Evolutionary conservation across 2,888 invertebrate genomes (phyloP).

Genomic region (Linyphia triangularis): DNA sequence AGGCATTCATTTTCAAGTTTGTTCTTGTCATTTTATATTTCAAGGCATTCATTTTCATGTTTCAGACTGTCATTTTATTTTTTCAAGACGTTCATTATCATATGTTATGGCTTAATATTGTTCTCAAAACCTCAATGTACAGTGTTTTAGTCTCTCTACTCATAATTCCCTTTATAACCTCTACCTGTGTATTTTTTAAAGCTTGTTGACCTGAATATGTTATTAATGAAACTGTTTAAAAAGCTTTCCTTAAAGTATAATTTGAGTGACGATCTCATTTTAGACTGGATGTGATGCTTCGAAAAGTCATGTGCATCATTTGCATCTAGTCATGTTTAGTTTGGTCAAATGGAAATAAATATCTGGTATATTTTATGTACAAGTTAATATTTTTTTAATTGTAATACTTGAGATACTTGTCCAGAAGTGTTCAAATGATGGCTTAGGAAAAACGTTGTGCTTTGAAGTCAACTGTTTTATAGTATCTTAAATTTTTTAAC

Average conservation of each 20-base stretch:
- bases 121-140: no score
- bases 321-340: constrained; percentile 41
- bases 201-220: background rate
- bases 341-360: constrained; percentile 40
- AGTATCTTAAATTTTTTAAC: constrained; percentile 13
- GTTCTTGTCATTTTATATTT: background rate
- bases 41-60: background rate
- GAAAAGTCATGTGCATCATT: constrained; percentile 26
- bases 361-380: constrained; percentile 70
- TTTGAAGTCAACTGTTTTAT: constrained; percentile 41
- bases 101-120: background rate
- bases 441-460: constrained; percentile 15
- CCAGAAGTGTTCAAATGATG: constrained; percentile 71
- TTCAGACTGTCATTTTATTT: background rate
- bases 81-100: background rate
- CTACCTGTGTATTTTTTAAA: background rate
- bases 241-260: background rate
- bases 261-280: constrained; percentile 36
- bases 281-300: constrained; percentile 18
- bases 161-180: no score
- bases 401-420: constrained; percentile 67
- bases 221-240: background rate
- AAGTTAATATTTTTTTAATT: constrained; percentile 66
- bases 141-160: no score
- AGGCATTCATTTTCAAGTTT: background rate